These are phyloP conservation scores for Alcedo quadribrachys DNA, from an alignment of 2,797 vertebrate species.

Conservation along the genomic window DNA sequence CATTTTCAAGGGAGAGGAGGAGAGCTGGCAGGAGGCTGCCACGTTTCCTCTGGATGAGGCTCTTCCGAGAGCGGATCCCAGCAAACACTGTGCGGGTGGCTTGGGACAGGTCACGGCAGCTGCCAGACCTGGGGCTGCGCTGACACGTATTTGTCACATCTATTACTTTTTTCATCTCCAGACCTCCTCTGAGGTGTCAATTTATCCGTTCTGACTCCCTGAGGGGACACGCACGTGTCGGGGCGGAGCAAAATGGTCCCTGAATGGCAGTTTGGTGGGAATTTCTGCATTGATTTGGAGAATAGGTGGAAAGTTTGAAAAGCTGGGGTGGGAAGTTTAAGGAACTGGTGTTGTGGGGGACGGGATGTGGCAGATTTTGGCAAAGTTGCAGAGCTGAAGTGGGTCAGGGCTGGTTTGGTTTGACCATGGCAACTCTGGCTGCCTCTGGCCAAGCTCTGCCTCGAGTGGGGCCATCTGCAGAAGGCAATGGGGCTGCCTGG, in stretches of 20 bases:
- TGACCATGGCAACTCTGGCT: accelerated
- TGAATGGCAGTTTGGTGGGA: accelerated
- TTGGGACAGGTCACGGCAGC: background rate
- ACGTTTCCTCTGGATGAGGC: accelerated
- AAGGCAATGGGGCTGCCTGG: background rate
- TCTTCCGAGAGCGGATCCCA: accelerated
- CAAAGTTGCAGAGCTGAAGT: background rate
- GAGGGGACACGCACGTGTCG: accelerated
- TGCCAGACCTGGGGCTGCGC: background rate
- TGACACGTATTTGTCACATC: background rate
- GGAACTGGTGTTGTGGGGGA: accelerated
- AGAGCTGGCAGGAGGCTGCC: accelerated
- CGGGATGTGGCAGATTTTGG: background rate
- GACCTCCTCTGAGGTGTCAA: slow-evolving; percentile 19
- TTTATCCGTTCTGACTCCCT: background rate
- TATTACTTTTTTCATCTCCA: background rate
- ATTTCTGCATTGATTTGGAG: background rate
- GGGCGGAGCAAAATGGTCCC: background rate
- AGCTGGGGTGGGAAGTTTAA: background rate
- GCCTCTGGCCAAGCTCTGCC: background rate
- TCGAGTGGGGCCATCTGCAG: accelerated
- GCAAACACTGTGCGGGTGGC: background rate
- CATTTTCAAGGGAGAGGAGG: background rate
- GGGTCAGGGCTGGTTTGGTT: background rate
- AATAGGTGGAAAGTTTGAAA: accelerated